These are phyloP conservation scores for Eretmocerus hayati DNA, from an alignment of 2,888 invertebrate genomes.

Conservation along the genomic window DNA sequence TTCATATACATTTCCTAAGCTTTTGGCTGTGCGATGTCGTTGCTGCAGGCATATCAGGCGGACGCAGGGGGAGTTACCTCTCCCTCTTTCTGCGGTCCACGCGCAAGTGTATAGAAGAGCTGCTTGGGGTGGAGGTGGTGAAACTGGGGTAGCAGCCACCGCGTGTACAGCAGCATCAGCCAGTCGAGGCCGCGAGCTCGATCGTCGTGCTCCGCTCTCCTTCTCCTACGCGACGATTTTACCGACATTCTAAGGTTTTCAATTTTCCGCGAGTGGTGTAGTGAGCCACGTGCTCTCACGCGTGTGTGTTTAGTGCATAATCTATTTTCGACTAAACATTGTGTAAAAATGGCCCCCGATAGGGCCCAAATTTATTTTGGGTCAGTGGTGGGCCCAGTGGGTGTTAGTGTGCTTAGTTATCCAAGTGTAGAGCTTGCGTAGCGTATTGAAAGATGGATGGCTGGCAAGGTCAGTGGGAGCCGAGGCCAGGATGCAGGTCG, in stretches of 20 bases:
- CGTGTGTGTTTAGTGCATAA: neutral
- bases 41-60: neutral
- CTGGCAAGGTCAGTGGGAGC: no score
- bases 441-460: neutral
- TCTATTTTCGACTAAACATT: no score
- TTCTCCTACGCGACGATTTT: neutral
- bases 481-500: constrained; percentile 37
- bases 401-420: no score
- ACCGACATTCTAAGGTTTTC: no score
- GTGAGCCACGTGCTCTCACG: neutral
- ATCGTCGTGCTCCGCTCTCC: constrained; percentile 33
- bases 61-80: no score
- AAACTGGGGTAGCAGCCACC: neutral
- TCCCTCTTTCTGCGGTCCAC: no score
- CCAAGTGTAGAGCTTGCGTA: no score
- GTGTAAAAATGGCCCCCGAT: constrained; percentile 35
- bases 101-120: neutral
- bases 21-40: no score
- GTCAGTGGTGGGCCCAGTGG: no score
- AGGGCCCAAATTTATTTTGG: no score
- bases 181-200: constrained; percentile 46
- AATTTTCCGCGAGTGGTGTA: neutral
- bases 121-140: neutral
- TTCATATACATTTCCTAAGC: no score
- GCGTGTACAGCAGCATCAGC: constrained; percentile 17